Base-by-base conservation (phyloP, 2,113 vertebrate genomes). In the Psettodes erumei region DNA sequence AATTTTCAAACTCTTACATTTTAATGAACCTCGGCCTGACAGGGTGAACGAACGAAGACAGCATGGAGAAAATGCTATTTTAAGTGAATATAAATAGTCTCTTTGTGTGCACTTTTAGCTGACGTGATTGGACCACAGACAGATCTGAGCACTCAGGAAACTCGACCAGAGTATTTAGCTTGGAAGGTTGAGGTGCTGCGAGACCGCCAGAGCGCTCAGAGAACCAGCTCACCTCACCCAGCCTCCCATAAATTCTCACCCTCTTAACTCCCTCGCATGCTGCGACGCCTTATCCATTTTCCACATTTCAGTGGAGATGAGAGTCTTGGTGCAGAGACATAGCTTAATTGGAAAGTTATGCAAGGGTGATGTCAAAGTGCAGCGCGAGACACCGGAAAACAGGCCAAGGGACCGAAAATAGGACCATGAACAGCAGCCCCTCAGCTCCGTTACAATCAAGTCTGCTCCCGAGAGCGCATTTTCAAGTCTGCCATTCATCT, bases 211-310 rank as follows among this genome's bases (percentile, higher is more conserved):
- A 79, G 58, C 18, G 40, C 78, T 80, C 33, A 0, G 54, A 74
- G 75, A 86, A 74, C 71, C 56, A 72, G 62, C 60, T 86, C 81
- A 8, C 82, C 73, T 88, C 82, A 55, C 72, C 74, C 64, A 69
- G 83, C 51, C 76, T 65, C 71, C 76, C 60, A 82, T 87, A 89
- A 90, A 91, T 81, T 89, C 84, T 87, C 90, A 82, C 87, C 63
- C 74, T 76, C 35, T 76, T 79, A 54, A n/a, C 47, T 59, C 28
- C 37, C 64, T 83, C 54, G 9, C 67, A 76, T 53, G 27, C 67
- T 81, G 59, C 40, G 27, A 51, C 47, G 40, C 75, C 70, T 69
- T 83, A 73, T 86, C 78, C 75, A 19, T 85, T 87, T 86, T 86
- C 72, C 82, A 88, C 75, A 75, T 84, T 87, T 81, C 50, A 35